Evolutionary conservation across 2,797 vertebrate species (phyloP).

Genomic region (Acanthurus leucopareius): DNA sequence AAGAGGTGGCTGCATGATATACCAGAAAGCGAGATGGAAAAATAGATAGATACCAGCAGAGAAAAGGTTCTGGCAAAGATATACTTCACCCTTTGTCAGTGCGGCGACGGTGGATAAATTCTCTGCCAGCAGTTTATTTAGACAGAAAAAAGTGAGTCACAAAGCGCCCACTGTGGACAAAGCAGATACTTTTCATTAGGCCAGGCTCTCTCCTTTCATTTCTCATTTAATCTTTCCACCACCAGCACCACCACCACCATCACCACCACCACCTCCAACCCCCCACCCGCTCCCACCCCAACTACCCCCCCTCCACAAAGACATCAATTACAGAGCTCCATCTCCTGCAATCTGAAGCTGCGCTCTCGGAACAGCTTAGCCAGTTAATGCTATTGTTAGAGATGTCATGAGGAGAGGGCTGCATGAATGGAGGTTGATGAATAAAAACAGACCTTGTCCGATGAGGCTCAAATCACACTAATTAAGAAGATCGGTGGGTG

Average conservation of each 20-base stretch:
- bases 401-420: conserved; percentile 44
- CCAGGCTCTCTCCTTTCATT: conserved; percentile 60
- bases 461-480: conserved; percentile 62
- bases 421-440: conserved; percentile 67
- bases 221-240: conserved; percentile 65
- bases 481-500: conserved; percentile 54
- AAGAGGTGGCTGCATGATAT: conserved; percentile 19
- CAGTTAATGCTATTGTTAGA: conserved; percentile 71
- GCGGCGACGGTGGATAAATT: conserved; percentile 42
- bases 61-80: conserved; percentile 12
- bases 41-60: conserved; percentile 21
- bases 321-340: conserved; percentile 70
- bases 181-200: conserved; percentile 65
- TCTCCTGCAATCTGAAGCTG: conserved; percentile 66
- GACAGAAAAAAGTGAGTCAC: conserved; percentile 27
- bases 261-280: no score
- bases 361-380: conserved; percentile 55
- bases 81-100: conserved; percentile 33
- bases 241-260: no score
- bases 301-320: conserved; percentile 38
- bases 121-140: conserved; percentile 56
- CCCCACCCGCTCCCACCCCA: conserved; percentile 8
- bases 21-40: conserved; percentile 21
- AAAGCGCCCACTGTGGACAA: conserved; percentile 34
- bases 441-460: conserved; percentile 64